A percentile compares a stretch with the other conserved stretches of the same genome.
These are phyloP conservation scores for Pipistrellus nathusii DNA, from an alignment of 2,797 vertebrate genomes.

Conservation along the genomic window DNA sequence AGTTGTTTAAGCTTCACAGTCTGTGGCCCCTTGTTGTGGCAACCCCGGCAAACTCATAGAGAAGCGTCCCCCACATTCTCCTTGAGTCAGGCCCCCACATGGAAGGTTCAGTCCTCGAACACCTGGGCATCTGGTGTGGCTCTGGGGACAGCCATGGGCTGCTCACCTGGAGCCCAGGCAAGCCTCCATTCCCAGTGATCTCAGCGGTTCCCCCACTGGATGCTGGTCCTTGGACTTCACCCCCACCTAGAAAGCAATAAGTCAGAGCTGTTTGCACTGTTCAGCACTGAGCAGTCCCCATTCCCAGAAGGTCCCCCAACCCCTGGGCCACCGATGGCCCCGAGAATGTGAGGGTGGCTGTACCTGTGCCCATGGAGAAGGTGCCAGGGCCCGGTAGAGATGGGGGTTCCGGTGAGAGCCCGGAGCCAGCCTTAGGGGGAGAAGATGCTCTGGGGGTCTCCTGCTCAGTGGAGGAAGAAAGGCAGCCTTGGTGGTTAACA, in stretches of 20 bases:
- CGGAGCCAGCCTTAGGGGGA: background rate
- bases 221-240: slow-evolving; percentile 17
- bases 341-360: fast-evolving
- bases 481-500: background rate
- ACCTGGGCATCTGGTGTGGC: background rate
- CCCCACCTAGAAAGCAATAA: slow-evolving; percentile 58
- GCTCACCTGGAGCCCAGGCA: slow-evolving; percentile 64
- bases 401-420: slow-evolving; percentile 11
- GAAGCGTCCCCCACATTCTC: background rate
- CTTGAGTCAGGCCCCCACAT: background rate
- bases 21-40: background rate
- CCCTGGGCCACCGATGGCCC: background rate
- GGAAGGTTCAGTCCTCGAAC: background rate
- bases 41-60: background rate
- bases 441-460: slow-evolving; percentile 31
- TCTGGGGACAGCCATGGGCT: fast-evolving
- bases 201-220: background rate
- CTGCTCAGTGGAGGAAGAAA: slow-evolving; percentile 70
- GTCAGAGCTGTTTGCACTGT: background rate
- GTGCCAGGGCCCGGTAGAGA: slow-evolving; percentile 81
- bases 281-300: background rate
- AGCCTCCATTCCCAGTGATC: background rate
- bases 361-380: slow-evolving; percentile 87
- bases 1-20: background rate
- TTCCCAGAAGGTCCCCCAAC: background rate